Conservation (phyloP, 2,113 vertebrate genomes). For the Triplophysa siluroides region DNA sequence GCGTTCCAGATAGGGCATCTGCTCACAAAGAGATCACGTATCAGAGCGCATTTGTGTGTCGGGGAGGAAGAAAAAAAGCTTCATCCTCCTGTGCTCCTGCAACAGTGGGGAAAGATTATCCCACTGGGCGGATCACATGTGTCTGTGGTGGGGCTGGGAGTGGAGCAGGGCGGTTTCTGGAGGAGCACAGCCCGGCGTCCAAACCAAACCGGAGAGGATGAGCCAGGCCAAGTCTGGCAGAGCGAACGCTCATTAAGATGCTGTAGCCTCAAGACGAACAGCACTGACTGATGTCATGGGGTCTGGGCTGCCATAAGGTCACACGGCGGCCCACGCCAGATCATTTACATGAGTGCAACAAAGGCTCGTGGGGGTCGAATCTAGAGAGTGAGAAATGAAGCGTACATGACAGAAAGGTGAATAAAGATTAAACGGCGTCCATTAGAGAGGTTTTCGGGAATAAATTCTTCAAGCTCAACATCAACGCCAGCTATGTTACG, state of each 20-base stretch:
- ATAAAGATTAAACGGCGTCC: conserved; percentile 15
- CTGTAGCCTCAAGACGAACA: conserved; percentile 40
- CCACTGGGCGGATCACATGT: conserved; percentile 34
- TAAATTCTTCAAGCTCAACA: conserved; percentile 3
- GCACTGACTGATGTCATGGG: conserved; percentile 46
- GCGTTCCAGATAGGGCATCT: conserved; percentile 47
- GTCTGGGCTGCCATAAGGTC: conserved; percentile 55
- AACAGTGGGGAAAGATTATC: conserved; percentile 34
- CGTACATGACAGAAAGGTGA: conserved; percentile 49
- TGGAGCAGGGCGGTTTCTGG: conserved; percentile 29
- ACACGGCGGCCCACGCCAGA: conserved; percentile 43
- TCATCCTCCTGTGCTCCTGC: conserved; percentile 20
- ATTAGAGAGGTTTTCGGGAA: background rate
- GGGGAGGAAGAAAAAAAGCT: conserved; percentile 1
- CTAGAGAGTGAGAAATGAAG: conserved; percentile 38
- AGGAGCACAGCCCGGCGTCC: conserved; percentile 23
- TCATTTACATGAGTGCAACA: conserved; percentile 53
- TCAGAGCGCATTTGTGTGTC: conserved; percentile 10
- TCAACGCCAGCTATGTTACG: conserved; percentile 10
- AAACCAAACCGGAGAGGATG: conserved; percentile 51
- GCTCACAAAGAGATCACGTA: conserved; percentile 39
- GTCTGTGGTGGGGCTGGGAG: conserved; percentile 16
- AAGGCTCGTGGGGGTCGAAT: conserved; percentile 29
- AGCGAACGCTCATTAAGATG: conserved; percentile 50
- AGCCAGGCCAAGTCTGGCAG: conserved; percentile 68